These are phyloP conservation scores for Taphrorychus bicolor DNA, from an alignment of 2,888 invertebrate species.

Conservation along the genomic window DNA sequence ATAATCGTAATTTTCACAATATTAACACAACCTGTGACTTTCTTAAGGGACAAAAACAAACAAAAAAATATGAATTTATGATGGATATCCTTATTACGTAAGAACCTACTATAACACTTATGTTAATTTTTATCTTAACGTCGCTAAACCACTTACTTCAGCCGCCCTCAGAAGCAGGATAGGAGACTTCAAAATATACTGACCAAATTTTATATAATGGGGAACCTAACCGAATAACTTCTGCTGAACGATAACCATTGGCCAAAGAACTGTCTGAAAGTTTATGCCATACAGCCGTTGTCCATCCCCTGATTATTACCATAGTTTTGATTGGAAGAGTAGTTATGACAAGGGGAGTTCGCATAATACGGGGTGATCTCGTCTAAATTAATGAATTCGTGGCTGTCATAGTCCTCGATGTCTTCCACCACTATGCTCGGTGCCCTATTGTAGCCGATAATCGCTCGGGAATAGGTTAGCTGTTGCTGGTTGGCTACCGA, in stretches of 20 bases:
- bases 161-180: neutral
- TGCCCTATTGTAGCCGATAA: slow-evolving; percentile 46
- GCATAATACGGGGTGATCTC: slow-evolving; percentile 54
- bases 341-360: slow-evolving; percentile 64
- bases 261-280: neutral
- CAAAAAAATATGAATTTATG: no score
- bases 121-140: neutral
- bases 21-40: no score
- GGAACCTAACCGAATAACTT: no score
- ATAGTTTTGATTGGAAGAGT: slow-evolving; percentile 65
- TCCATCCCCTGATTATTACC: slow-evolving; percentile 63
- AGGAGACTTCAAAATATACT: neutral
- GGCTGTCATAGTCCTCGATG: slow-evolving; percentile 61
- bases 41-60: no score
- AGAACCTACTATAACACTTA: neutral
- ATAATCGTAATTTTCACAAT: no score
- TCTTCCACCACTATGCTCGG: slow-evolving; percentile 65
- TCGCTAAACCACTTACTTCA: neutral
- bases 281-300: slow-evolving; percentile 69
- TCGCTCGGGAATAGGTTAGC: slow-evolving; percentile 44
- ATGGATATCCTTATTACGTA: no score
- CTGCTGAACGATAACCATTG: neutral
- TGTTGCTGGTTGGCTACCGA: slow-evolving; percentile 12
- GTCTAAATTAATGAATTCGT: slow-evolving; percentile 64
- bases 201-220: no score